These are phyloP conservation scores for Nasonia giraulti DNA, from an alignment of 1,140 invertebrate genomes.

Conservation along the genomic window DNA sequence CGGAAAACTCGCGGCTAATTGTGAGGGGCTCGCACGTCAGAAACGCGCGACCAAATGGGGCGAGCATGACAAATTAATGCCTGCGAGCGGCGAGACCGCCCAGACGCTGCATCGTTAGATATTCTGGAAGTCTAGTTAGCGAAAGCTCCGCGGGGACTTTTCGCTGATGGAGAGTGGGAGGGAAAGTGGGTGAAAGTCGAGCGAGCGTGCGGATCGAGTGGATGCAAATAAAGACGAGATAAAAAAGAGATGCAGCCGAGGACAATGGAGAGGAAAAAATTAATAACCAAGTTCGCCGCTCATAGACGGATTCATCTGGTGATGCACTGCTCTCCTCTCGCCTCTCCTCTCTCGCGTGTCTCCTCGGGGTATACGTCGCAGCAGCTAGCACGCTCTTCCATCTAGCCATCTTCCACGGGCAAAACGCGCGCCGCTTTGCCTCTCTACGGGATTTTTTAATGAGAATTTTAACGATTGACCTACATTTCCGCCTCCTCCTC, in stretches of 20 bases:
- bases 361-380: background rate
- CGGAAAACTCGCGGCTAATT: conserved; percentile 23
- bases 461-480: conserved; percentile 72
- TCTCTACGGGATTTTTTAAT: conserved; percentile 66
- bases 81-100: background rate
- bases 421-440: conserved; percentile 27
- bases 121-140: conserved; percentile 56
- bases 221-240: conserved; percentile 30
- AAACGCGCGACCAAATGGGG: conserved; percentile 14
- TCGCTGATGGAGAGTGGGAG: conserved; percentile 5
- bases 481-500: conserved; percentile 57
- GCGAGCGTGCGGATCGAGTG: conserved; percentile 16
- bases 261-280: conserved; percentile 51
- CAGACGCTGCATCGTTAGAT: conserved; percentile 5
- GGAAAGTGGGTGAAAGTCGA: conserved; percentile 14
- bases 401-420: background rate
- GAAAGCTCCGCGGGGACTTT: conserved; percentile 53
- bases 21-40: conserved; percentile 6
- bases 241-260: background rate
- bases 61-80: conserved; percentile 43
- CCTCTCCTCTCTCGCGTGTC: conserved; percentile 4
- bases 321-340: conserved; percentile 9
- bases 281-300: conserved; percentile 53
- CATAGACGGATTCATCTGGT: conserved; percentile 46
- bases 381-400: background rate